Evolutionary conservation across 2,888 invertebrate species (phyloP).

Genomic region (Anagyrus pseudococci): DNA sequence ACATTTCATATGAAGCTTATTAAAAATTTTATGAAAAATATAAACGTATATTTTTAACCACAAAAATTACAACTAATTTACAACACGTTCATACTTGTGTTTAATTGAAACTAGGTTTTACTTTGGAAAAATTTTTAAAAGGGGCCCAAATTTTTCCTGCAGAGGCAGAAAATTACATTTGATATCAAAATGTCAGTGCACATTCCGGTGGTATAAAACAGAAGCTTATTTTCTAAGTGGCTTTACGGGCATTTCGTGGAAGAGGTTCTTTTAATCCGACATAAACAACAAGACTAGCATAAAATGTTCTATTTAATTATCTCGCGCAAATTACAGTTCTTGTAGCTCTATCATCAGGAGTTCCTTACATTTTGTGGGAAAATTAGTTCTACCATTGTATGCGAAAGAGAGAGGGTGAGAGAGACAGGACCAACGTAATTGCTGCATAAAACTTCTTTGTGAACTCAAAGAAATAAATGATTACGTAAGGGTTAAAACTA

Average conservation of each 20-base stretch:
- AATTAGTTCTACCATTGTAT: constrained; percentile 13
- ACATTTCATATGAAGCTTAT: too few species aligned
- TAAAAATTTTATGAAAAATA: too few species aligned
- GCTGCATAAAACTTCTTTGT: too few species aligned
- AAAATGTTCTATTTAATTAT: constrained; percentile 32
- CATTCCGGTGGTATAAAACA: background rate
- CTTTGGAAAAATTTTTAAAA: too few species aligned
- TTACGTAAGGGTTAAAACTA: too few species aligned
- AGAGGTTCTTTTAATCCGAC: constrained; percentile 19
- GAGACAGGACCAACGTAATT: too few species aligned
- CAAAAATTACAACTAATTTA: too few species aligned
- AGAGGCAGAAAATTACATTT: background rate
- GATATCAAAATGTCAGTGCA: background rate
- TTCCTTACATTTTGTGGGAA: constrained; percentile 22
- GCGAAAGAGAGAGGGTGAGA: too few species aligned
- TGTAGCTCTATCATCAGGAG: constrained; percentile 23
- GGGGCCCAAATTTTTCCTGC: constrained; percentile 3
- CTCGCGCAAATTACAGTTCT: constrained; percentile 29
- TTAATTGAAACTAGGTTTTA: too few species aligned
- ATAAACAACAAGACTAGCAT: constrained; percentile 20
- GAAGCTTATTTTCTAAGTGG: constrained; percentile 7
- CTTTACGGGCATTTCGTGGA: constrained; percentile 9
- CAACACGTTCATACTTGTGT: too few species aligned
- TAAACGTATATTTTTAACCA: too few species aligned
- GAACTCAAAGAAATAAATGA: too few species aligned